Percentiles rank a stretch among this genome's conserved stretches.
Conservation (phyloP, 2,888 invertebrate species). For the Aspidapion aeneum region DNA sequence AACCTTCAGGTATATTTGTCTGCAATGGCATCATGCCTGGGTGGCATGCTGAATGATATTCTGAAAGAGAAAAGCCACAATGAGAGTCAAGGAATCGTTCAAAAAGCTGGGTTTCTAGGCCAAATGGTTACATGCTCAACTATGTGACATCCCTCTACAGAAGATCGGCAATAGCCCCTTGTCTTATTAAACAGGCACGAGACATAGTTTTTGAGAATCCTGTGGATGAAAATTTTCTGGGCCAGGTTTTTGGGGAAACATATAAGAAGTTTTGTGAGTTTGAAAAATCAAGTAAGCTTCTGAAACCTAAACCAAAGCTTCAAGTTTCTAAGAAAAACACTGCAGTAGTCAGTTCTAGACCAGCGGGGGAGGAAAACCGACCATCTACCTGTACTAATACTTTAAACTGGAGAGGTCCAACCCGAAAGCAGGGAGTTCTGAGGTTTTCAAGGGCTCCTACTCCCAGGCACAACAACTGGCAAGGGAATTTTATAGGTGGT, state of each 20-base stretch:
- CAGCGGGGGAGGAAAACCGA: too few species aligned
- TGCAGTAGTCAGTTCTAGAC: not conserved
- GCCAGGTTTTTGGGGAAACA: not conserved
- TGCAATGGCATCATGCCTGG: not conserved
- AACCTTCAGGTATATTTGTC: not conserved
- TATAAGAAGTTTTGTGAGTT: not conserved
- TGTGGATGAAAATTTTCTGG: not conserved
- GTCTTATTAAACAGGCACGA: not conserved
- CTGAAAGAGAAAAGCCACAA: not conserved
- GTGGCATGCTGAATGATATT: not conserved
- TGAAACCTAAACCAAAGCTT: not conserved
- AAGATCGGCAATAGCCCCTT: not conserved
- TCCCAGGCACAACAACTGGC: not conserved
- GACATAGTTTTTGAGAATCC: not conserved
- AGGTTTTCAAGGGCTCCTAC: not conserved
- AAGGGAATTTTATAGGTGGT: not conserved
- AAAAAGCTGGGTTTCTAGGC: not conserved
- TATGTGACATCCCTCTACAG: not conserved
- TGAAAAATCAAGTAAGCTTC: not conserved
- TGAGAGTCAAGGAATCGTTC: not conserved
- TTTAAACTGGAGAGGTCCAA: too few species aligned
- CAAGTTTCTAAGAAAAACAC: not conserved
- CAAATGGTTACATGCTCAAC: not conserved
- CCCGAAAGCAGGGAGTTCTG: not conserved
- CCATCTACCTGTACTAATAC: too few species aligned